Evolutionary conservation across 2,888 invertebrate species (phyloP), one percentile per base, ranked within the genome.

Genomic region (Cantharis lateralis): DNA sequence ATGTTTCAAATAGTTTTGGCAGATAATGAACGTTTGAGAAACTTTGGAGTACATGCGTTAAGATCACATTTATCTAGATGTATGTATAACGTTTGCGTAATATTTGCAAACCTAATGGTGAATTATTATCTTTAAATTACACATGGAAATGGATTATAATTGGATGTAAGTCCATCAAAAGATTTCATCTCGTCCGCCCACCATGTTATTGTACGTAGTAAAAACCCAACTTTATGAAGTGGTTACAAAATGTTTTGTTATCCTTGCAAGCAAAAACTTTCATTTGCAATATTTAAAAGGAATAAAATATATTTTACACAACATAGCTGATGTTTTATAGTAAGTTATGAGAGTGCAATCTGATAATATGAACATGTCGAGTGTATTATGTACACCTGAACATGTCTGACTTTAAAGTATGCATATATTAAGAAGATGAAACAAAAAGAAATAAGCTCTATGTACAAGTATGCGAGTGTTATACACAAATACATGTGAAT

Each of bases 291-390:
- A n/a, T 7, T 13, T 48, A 48, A 48, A n/a, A 48, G n/a, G 48
- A 48, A 48, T 48, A 48, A 48, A 48, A 48, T 48, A 48, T 48
- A 48, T 48, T 48, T n/a, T 48, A 48, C 48, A 48, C n/a, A 48
- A 0, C 48, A n/a, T 3, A 48, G 28, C 13, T 69, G 71, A 71
- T 71, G 61, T 71, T 71, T 61, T 62, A 62, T 24, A 62, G 68
- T 24, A 68, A 24, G 32, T 70, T 73, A 70, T 64, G 68, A 72
- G 72, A 70, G 28, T 69, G 77, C 71, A 76, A 71, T 79, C 78
- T 76, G 80, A 80, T 81, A 80, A 77, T 78, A 77, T 72, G 48
- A 79, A 80, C 81, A 79, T 81, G 82, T 82, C 82, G 80, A 80
- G 75, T 80, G 77, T 76, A 81, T 82, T 81, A 81, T 81, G 80